These are phyloP conservation scores for Scalopus aquaticus DNA, from an alignment of 2,113 vertebrate genomes.

Conservation along the genomic window DNA sequence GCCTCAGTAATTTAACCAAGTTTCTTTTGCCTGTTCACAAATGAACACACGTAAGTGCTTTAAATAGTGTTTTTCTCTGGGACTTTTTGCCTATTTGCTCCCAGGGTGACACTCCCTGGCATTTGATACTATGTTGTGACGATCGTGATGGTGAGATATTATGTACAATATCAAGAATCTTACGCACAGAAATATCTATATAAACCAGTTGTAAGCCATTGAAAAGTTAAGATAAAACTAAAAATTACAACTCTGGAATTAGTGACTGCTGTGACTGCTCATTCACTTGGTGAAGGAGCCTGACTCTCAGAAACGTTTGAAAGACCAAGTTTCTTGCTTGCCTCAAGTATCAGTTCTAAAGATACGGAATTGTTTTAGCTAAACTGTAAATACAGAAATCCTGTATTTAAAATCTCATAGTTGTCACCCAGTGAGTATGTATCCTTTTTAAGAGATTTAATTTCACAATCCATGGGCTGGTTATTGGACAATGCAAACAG, in stretches of 20 bases:
- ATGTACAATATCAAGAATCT: background rate
- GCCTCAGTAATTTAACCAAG: background rate
- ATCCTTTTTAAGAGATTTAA: background rate
- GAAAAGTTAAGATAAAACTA: background rate
- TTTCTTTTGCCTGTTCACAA: background rate
- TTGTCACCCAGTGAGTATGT: background rate
- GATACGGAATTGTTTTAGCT: background rate
- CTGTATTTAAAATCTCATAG: background rate
- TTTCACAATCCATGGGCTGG: background rate
- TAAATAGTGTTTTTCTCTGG: background rate
- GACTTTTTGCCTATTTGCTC: background rate
- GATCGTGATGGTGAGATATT: background rate
- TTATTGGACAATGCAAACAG: background rate
- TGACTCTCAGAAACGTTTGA: background rate
- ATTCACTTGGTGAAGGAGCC: background rate
- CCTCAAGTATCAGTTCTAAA: background rate
- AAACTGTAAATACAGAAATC: background rate
- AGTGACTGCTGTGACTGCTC: background rate
- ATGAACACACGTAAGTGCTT: background rate
- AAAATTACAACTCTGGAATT: background rate
- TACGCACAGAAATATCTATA: background rate
- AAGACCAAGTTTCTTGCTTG: background rate
- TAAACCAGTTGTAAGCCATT: background rate
- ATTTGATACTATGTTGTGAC: background rate
- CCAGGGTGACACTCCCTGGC: background rate